Percentiles rank a stretch among this genome's conserved stretches.
Evolutionary conservation across 2,888 invertebrate genomes (phyloP).

Genomic region (Cremastobaeus sp.): DNA sequence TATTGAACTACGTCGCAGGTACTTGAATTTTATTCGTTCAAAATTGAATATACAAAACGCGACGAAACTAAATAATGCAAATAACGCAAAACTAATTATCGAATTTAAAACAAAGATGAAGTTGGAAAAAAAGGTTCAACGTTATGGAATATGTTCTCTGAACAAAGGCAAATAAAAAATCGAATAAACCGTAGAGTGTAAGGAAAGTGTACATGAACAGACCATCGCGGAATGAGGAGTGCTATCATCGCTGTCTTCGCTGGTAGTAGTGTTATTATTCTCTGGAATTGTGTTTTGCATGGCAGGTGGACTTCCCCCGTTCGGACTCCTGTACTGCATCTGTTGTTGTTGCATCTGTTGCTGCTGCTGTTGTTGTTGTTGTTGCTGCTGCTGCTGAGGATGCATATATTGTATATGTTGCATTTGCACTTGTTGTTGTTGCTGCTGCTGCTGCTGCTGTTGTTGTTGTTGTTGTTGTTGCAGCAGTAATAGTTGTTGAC

Average conservation of each 20-base stretch:
- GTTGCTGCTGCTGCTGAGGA: slow-evolving; percentile 72
- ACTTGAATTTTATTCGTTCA: too few species aligned
- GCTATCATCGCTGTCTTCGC: slow-evolving; percentile 93
- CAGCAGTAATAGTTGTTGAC: slow-evolving; percentile 81
- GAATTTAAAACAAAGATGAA: too few species aligned
- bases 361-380: slow-evolving; percentile 70
- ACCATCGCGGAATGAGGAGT: slow-evolving; percentile 84
- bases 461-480: slow-evolving; percentile 78
- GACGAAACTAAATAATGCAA: too few species aligned
- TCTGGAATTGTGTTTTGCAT: slow-evolving; percentile 79
- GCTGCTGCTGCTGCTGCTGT: slow-evolving; percentile 70
- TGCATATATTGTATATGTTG: slow-evolving; percentile 73
- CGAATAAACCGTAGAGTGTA: too few species aligned
- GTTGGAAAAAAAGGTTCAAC: too few species aligned
- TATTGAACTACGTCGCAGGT: too few species aligned
- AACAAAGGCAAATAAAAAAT: too few species aligned
- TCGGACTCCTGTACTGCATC: slow-evolving; percentile 80
- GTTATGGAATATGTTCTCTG: not conserved
- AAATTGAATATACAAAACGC: slow-evolving; percentile 10
- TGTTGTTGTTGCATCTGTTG: slow-evolving; percentile 77
- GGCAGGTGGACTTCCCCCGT: slow-evolving; percentile 82
- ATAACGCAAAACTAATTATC: too few species aligned
- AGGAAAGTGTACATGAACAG: slow-evolving; percentile 71
- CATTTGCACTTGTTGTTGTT: slow-evolving; percentile 71
- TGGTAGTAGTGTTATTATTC: slow-evolving; percentile 84